A percentile compares a stretch with the other conserved stretches of the same genome.
These are phyloP conservation scores for Plecotus auritus DNA, from an alignment of 2,113 vertebrate species.

Conservation along the genomic window DNA sequence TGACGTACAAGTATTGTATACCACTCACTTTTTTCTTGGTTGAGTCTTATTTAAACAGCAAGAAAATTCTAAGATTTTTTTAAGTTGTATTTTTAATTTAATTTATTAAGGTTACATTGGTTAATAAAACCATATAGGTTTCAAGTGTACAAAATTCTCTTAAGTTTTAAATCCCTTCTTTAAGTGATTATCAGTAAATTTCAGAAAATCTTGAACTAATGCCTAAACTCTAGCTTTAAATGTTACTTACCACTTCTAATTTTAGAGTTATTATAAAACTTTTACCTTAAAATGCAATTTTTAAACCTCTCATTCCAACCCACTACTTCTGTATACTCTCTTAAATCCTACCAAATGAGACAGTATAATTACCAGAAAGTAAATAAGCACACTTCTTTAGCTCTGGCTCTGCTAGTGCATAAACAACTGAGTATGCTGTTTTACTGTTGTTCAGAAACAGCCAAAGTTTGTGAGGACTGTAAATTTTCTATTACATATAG, in stretches of 20 bases:
- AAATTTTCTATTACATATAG: background rate
- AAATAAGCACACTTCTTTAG: constrained; percentile 41
- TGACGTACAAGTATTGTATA: background rate
- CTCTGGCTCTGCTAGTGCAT: background rate
- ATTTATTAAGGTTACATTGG: background rate
- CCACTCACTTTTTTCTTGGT: background rate
- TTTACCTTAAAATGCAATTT: constrained; percentile 32
- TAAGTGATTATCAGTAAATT: background rate
- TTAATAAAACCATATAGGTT: background rate
- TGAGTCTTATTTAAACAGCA: background rate
- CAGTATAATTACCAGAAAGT: constrained; percentile 44
- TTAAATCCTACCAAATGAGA: constrained; percentile 37
- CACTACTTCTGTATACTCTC: constrained; percentile 17
- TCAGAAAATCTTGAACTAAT: background rate
- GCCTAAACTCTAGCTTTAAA: constrained; percentile 18
- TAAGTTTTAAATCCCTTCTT: constrained; percentile 25
- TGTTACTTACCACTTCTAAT: constrained; percentile 37
- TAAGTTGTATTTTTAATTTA: background rate
- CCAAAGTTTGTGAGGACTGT: background rate
- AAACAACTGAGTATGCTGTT: constrained; percentile 2
- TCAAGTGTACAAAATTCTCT: background rate
- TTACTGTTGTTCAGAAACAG: background rate
- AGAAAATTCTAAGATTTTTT: background rate
- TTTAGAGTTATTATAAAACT: constrained; percentile 36
- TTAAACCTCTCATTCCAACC: constrained; percentile 46